Percentiles rank a stretch among this genome's conserved stretches.
phyloP scores from a whole-genome alignment of 2,113 vertebrate species.

The Thamnophis sirtalis region DNA sequence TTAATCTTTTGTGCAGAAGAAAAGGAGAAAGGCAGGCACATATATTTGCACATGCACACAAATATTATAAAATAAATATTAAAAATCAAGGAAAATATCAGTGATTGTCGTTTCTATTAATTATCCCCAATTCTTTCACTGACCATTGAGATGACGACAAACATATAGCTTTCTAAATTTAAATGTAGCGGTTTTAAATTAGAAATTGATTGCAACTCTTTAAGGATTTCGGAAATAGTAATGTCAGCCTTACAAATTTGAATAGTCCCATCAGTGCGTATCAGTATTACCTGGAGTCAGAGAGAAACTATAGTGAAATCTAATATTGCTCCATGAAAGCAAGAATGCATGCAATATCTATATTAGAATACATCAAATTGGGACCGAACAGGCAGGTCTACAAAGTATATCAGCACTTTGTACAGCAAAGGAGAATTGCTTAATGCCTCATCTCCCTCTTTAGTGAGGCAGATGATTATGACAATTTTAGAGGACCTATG shows the following conservation, averaged over 20 bases:
- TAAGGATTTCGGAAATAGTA: conserved; percentile 29
- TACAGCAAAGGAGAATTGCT: accelerated
- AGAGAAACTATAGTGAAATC: not conserved
- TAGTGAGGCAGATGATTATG: conserved; percentile 5
- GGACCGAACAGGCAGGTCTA: not conserved
- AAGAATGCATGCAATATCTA: not conserved
- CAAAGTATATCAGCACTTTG: not conserved
- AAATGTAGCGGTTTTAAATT: conserved; percentile 11
- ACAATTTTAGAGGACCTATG: not conserved
- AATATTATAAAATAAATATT: conserved; percentile 11
- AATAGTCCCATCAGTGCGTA: not conserved
- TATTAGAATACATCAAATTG: not conserved
- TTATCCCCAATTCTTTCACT: conserved; percentile 9
- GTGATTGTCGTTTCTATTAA: conserved; percentile 43
- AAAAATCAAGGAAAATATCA: conserved; percentile 28
- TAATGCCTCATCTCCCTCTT: conserved; percentile 8
- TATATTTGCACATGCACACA: conserved; percentile 33
- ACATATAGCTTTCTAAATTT: conserved; percentile 36
- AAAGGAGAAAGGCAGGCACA: conserved; percentile 7
- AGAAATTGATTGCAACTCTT: conserved; percentile 28
- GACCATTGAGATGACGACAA: conserved; percentile 45
- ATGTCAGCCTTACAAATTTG: conserved; percentile 20
- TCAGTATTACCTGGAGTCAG: not conserved
- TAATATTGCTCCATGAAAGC: not conserved
- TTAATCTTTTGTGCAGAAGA: conserved; percentile 33